Base-by-base conservation (phyloP, 2,113 vertebrate species). In the Phyllopteryx taeniolatus region DNA sequence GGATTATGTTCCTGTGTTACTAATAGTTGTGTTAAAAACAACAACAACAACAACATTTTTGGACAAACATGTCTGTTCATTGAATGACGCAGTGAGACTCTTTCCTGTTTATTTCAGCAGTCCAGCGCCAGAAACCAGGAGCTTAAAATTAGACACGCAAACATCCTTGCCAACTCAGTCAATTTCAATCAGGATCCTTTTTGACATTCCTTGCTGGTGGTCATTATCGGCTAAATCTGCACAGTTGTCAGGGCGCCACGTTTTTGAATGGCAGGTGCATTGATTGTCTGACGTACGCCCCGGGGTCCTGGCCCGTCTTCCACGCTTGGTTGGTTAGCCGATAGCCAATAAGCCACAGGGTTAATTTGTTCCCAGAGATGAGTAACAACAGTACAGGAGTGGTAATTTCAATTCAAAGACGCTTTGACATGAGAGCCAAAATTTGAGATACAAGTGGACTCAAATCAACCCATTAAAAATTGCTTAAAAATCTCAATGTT, bases 341-440 rank as follows among this genome's bases (percentile, higher is more conserved):
- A 17, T 53, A 17, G 14, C 49, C n/a, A 56, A 56, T 56, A 22
- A 56, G 20, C 8, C 8, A n/a, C 53, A 10, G 7, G n/a, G 9
- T 22, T 56, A n/a, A 56, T 22, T 56, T n/a, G 20, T 56, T 19
- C 53, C 53, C 53, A 9, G 53, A 20, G 53, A 10, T 10, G 8
- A 10, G 53, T 10, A 56, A 56, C 7, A n/a, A 56, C 8, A 5
- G 49, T 10, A 10, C 6, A 56, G 5, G 56, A 14, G 11, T 14
- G 22, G 5, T 57, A 13, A 31, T 27, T 22, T 27, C 5, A 2
- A 57, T 57, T 57, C 4, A 4, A 78, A 76, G 75, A 81, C 2
- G 66, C 27, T 27, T 39, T 39, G 35, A 39, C 35, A 39, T 39
- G 35, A 39, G 35, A 39, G 35, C 35, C 1, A 39, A 39, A 6